These are phyloP conservation scores for Lerema accius DNA, from an alignment of 1,140 invertebrate species.

Conservation along the genomic window DNA sequence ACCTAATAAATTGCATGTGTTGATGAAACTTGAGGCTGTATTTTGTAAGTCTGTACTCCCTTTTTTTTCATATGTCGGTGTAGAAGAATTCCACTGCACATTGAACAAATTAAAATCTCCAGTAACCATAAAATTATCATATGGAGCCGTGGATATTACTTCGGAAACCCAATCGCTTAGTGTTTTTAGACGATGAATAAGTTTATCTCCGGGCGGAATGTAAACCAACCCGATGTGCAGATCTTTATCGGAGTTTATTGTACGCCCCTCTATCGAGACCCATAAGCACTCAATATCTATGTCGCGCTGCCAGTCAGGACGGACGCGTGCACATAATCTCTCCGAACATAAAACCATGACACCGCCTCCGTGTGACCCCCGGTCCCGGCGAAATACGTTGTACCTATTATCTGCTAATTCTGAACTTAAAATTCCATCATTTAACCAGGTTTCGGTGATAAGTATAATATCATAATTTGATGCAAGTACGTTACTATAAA, in stretches of 20 bases:
- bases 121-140: too few species aligned
- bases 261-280: background rate
- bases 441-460: constrained; percentile 4
- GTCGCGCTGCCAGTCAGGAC: background rate
- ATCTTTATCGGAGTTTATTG: background rate
- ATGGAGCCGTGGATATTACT: too few species aligned
- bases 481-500: background rate
- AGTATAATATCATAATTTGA: background rate
- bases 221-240: background rate
- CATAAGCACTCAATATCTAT: background rate
- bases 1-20: too few species aligned
- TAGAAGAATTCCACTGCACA: too few species aligned
- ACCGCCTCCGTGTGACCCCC: constrained; percentile 1
- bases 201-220: background rate
- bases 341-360: background rate
- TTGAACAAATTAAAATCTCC: too few species aligned
- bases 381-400: constrained; percentile 3
- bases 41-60: too few species aligned
- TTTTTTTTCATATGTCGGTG: too few species aligned
- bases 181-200: too few species aligned
- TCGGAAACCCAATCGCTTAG: too few species aligned
- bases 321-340: background rate
- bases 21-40: too few species aligned
- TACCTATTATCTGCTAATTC: background rate
- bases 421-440: background rate